Conservation (phyloP, 1,140 invertebrate genomes). For the Triops cancriformis region DNA sequence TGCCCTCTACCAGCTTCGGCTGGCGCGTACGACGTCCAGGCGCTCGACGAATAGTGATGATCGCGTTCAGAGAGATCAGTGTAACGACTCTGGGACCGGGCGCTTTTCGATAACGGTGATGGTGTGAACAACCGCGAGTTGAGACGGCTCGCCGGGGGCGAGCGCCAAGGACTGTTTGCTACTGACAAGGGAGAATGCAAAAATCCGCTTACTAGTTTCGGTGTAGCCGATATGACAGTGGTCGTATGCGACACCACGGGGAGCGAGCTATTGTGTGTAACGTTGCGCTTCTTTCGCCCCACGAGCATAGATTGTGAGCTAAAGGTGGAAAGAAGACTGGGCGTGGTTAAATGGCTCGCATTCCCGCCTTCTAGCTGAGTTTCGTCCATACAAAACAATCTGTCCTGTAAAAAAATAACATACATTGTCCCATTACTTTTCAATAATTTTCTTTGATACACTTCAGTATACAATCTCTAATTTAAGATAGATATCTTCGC, state of each 20-base stretch:
- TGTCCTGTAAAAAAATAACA: neutral
- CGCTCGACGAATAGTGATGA: neutral
- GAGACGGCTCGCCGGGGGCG: conserved; percentile 20
- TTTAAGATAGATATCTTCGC: too few relatives aligned
- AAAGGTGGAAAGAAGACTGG: neutral
- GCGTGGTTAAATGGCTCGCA: neutral
- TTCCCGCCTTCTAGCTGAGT: neutral
- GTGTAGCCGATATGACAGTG: conserved; percentile 3
- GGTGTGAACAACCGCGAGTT: neutral
- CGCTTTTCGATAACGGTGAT: neutral
- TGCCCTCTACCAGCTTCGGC: neutral
- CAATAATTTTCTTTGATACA: too few relatives aligned
- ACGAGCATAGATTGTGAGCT: neutral
- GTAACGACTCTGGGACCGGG: neutral
- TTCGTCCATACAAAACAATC: neutral
- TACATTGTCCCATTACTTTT: too few relatives aligned
- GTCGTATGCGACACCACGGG: neutral
- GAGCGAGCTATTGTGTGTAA: neutral
- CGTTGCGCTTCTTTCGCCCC: neutral
- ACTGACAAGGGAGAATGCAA: conserved; percentile 33
- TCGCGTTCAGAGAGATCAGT: neutral
- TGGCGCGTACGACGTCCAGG: neutral
- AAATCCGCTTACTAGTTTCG: conserved; percentile 27
- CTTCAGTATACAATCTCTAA: too few relatives aligned
- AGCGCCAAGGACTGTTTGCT: conserved; percentile 26